Evolutionary conservation across 2,888 invertebrate genomes (phyloP).

Genomic region (Lepidochitona cinerea): DNA sequence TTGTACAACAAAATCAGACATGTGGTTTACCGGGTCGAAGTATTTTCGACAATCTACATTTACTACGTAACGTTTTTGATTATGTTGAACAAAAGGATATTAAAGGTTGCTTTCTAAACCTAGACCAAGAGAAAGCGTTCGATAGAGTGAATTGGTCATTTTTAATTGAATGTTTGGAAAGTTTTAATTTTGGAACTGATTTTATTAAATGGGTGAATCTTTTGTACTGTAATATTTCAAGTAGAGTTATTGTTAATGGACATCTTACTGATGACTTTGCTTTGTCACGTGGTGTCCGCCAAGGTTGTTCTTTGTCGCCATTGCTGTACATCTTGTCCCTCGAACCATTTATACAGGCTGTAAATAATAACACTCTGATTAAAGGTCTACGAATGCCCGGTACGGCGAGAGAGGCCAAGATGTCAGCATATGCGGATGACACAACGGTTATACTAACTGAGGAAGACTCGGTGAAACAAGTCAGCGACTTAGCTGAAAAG

Average conservation of each 20-base stretch:
- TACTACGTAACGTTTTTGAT: slow-evolving; percentile 30
- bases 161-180: slow-evolving; percentile 28
- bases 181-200: no score
- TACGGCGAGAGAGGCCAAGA: background rate
- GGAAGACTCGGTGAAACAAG: slow-evolving; percentile 1
- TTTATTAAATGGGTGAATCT: no score
- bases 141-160: slow-evolving; percentile 35
- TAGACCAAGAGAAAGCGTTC: slow-evolving; percentile 46
- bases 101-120: slow-evolving; percentile 26
- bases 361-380: slow-evolving; percentile 1
- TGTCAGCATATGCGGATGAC: slow-evolving; percentile 19
- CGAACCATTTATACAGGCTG: background rate
- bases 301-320: slow-evolving; percentile 4
- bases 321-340: background rate
- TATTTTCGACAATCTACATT: slow-evolving; percentile 37
- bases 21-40: slow-evolving; percentile 33
- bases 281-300: slow-evolving; percentile 8
- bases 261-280: background rate
- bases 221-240: no score
- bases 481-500: background rate
- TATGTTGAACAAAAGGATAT: slow-evolving; percentile 35
- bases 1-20: no score
- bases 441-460: slow-evolving; percentile 7
- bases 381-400: slow-evolving; percentile 22
- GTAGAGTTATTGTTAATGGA: background rate